Evolutionary conservation across 2,888 invertebrate species (phyloP), one percentile per base, ranked within the genome.

Genomic region (Stenodema calcarata): DNA sequence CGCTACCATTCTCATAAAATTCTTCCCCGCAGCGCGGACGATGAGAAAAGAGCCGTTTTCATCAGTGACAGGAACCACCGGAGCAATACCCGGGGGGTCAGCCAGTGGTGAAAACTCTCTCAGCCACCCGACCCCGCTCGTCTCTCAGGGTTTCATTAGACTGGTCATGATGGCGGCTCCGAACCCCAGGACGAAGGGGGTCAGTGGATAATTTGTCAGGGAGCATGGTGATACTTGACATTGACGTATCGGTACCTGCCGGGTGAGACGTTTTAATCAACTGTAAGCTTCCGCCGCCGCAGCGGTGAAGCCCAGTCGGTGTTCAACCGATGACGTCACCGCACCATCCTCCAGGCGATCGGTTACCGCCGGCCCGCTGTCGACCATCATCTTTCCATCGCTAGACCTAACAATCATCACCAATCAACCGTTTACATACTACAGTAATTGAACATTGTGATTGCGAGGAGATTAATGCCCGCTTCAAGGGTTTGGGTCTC

Each of bases 241-340:
- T 86, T 86, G 86, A 86, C 73, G 81, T 86, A 86, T 86, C 80
- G 81, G 75, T 54, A 80, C 75, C 70, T 47, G 69, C 78, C 78
- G 78, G 41, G 86, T 30, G 78, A 86, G 86, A 86, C 86, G 54
- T 86, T 86, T 86, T 86, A 86, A 86, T 86, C 86, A 86, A 86
- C 81, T 81, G 70, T 35, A 78, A 69, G 78, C 41, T 23, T 11
- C 76, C 50, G 12, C 30, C 30, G 23, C 44, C 16, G 23, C 30
- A 80, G 54, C 54, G 80, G 23, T 50, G 50, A 12, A 44, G 76
- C 41, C 78, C 27, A 23, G 44, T 23, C 78, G 14, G 23, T 30
- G 75, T 30, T 75, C 35, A 69, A 9, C 23, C 69, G 23, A 11
- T 28, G 69, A 28, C 28, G 69, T 27, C 23, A 28, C 69, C 69